Percentiles rank a stretch among this genome's conserved stretches.
These are phyloP conservation scores for Oreotrochilus melanogaster DNA, from an alignment of 2,113 vertebrate species.

Conservation along the genomic window DNA sequence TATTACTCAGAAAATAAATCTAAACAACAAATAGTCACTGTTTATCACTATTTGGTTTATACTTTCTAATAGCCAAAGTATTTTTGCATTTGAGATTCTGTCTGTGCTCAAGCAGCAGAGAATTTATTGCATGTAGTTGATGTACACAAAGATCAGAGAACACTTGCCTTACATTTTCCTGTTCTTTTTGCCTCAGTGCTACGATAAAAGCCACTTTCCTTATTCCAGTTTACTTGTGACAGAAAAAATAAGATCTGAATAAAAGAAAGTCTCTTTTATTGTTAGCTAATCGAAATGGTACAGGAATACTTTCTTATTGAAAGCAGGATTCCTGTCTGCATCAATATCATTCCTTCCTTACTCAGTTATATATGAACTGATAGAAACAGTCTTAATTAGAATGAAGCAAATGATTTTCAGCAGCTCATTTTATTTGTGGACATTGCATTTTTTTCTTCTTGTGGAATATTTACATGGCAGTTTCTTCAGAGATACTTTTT, in stretches of 20 bases:
- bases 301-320: background rate
- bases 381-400: background rate
- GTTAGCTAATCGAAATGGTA: background rate
- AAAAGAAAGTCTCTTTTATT: background rate
- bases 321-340: background rate
- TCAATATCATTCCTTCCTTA: background rate
- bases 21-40: constrained; percentile 78
- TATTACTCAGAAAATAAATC: constrained; percentile 81
- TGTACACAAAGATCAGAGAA: constrained; percentile 70
- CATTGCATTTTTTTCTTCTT: background rate
- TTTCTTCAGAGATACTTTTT: background rate
- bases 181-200: constrained; percentile 55
- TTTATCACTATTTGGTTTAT: constrained; percentile 80
- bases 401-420: background rate
- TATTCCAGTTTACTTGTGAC: background rate
- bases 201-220: constrained; percentile 26
- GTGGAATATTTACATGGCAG: background rate
- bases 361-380: background rate
- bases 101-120: constrained; percentile 60
- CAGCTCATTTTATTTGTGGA: background rate
- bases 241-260: constrained; percentile 11
- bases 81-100: constrained; percentile 78
- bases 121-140: constrained; percentile 79
- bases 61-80: constrained; percentile 79
- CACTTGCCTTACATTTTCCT: constrained; percentile 70